phyloP scores from a whole-genome alignment of 1,140 invertebrate genomes.

The Drosophila mayri region DNA sequence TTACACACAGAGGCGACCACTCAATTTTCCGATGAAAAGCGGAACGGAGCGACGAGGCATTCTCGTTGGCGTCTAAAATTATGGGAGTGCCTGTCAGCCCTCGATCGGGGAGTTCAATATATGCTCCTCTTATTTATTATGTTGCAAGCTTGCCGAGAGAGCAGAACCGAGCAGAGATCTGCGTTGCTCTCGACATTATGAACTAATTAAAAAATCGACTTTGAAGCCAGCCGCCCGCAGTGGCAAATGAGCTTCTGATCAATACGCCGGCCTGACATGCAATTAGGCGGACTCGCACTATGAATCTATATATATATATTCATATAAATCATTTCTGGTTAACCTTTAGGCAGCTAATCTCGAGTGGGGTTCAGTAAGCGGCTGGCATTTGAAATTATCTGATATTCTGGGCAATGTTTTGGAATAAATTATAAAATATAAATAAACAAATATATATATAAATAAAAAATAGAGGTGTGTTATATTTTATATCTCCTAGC shows the following conservation, averaged over 20 bases:
- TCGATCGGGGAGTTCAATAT: conserved; percentile 46
- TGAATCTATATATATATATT: conserved; percentile 7
- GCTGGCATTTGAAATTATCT: background rate
- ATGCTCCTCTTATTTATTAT: conserved; percentile 52
- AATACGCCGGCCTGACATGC: conserved; percentile 55
- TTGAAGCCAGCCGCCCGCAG: conserved; percentile 59
- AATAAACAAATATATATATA: background rate
- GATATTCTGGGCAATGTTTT: background rate
- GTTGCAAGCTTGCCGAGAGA: conserved; percentile 41
- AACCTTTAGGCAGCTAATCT: conserved; percentile 44
- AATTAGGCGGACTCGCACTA: conserved; percentile 62
- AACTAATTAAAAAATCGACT: conserved; percentile 74
- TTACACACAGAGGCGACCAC: conserved; percentile 39
- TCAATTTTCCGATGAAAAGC: conserved; percentile 34
- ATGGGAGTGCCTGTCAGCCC: conserved; percentile 31
- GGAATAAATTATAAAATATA: too few species aligned
- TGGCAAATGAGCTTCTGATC: conserved; percentile 67
- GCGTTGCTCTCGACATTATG: conserved; percentile 52
- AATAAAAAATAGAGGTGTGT: background rate
- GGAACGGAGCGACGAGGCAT: background rate
- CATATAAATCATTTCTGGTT: conserved; percentile 63
- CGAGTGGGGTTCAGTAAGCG: background rate
- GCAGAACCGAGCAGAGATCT: conserved; percentile 26
- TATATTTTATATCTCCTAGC: background rate
- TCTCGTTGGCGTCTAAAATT: conserved; percentile 41